Evolutionary conservation across 2,797 vertebrate genomes (phyloP).

Genomic region (Nannoperca australis): DNA sequence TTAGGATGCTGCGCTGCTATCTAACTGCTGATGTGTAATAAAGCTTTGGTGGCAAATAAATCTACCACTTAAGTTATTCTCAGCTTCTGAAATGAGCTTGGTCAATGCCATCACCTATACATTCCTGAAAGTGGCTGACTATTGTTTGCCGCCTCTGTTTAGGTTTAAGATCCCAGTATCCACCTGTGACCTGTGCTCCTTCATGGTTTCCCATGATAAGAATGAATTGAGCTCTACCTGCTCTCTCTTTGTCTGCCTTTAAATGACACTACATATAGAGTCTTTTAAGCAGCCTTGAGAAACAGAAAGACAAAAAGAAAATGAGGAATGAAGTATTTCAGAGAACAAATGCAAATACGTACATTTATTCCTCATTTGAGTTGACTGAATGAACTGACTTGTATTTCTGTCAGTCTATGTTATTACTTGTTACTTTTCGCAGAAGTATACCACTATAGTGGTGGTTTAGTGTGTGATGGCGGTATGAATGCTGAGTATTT

Average conservation of each 20-base stretch:
- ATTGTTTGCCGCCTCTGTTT: neutral
- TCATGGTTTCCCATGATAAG: neutral
- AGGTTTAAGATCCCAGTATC: constrained; percentile 1
- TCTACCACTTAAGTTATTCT: neutral
- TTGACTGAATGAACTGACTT: constrained; percentile 38
- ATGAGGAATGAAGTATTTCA: no score
- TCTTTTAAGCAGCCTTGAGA: constrained; percentile 40
- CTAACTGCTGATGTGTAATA: neutral
- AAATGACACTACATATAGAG: neutral
- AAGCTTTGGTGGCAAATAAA: neutral
- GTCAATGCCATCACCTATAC: constrained; percentile 14
- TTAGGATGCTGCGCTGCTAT: neutral
- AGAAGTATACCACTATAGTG: neutral
- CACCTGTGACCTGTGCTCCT: constrained; percentile 4
- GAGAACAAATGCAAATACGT: no score
- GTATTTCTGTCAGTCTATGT: constrained; percentile 6
- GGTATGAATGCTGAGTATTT: neutral
- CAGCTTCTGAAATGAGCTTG: neutral
- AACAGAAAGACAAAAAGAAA: constrained; percentile 13
- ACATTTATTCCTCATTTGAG: constrained; percentile 24
- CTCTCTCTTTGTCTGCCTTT: constrained; percentile 15
- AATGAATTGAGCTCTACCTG: constrained; percentile 1
- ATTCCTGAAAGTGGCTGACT: neutral
- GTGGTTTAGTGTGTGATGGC: neutral
- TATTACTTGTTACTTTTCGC: neutral